Evolutionary conservation across 2,888 invertebrate species (phyloP), one percentile per base, ranked within the genome.

Genomic region (Mycalesis mineus): DNA sequence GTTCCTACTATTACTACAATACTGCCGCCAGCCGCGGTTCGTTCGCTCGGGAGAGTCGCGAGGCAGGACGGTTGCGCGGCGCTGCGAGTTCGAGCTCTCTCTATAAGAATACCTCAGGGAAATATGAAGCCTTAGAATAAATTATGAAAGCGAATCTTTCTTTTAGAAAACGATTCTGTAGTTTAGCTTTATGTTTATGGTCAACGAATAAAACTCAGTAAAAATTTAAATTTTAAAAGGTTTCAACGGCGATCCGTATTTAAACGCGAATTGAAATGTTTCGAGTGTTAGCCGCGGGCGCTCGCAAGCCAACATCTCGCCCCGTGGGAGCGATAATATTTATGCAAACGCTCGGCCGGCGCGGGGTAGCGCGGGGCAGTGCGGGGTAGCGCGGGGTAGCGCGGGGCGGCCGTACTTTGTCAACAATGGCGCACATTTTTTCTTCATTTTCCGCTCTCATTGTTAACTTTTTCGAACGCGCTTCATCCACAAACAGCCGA

Each of bases 391-490:
- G 44, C 0, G 4, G n/a, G n/a, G n/a, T n/a, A n/a, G n/a, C 28
- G 28, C 22, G n/a, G 22, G 7, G n/a, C 8, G 22, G 22, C 29
- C 45, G 29, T 29, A 44, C 13, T 29, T 45, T 13, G 45, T 14
- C 45, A 45, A 47, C 47, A 47, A 47, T 33, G 15, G 31, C 47
- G 47, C 47, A 33, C 47, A 15, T 47, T 47, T 33, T 33, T 31
- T 45, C 31, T 14, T 31, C 33, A 5, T 9, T 17, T 15, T 33
- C 33, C 15, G 31, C 33, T 33, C 13, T 29, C 47, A 33, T 47
- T 47, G 47, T 33, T 17, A 47, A 47, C 47, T 33, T 31, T 29
- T 33, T 7, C 31, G 47, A 47, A 47, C 47, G 15, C 47, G 31
- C 47, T 47, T 33, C 33, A 47, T 47, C 31, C 33, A 14, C 47